Conservation (phyloP, 2,888 invertebrate genomes). For the Drosophila neotestacea region DNA sequence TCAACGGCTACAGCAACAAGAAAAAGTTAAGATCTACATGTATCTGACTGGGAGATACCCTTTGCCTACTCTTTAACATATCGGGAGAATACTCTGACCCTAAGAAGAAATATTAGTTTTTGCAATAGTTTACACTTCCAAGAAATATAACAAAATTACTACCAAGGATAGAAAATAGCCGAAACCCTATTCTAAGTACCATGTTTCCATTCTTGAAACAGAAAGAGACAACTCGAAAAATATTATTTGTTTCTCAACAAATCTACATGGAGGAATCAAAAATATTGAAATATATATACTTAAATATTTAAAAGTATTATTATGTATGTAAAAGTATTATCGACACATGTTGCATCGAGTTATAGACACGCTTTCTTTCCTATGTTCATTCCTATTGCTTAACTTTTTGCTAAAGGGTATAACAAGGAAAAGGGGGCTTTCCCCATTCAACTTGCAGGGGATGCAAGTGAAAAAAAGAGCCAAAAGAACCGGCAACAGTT, state of each 20-base stretch:
- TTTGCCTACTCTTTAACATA: neutral
- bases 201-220: too few species aligned
- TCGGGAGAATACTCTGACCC: neutral
- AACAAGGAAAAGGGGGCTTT: neutral
- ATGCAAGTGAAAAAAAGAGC: constrained; percentile 9
- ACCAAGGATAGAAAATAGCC: neutral
- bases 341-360: neutral
- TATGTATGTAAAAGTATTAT: too few species aligned
- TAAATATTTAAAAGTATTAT: too few species aligned
- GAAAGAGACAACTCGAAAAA: too few species aligned
- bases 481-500: constrained; percentile 45
- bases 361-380: neutral
- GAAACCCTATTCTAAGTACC: neutral
- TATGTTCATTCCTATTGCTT: neutral
- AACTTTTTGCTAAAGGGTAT: constrained; percentile 18
- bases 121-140: too few species aligned
- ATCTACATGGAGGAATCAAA: too few species aligned
- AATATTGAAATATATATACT: too few species aligned
- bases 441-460: neutral
- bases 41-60: neutral
- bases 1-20: neutral
- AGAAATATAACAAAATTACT: too few species aligned
- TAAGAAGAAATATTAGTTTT: too few species aligned
- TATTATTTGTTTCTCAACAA: too few species aligned
- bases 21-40: neutral